phyloP scores from a whole-genome alignment of 2,797 vertebrate species.

The Lagodon rhomboides region DNA sequence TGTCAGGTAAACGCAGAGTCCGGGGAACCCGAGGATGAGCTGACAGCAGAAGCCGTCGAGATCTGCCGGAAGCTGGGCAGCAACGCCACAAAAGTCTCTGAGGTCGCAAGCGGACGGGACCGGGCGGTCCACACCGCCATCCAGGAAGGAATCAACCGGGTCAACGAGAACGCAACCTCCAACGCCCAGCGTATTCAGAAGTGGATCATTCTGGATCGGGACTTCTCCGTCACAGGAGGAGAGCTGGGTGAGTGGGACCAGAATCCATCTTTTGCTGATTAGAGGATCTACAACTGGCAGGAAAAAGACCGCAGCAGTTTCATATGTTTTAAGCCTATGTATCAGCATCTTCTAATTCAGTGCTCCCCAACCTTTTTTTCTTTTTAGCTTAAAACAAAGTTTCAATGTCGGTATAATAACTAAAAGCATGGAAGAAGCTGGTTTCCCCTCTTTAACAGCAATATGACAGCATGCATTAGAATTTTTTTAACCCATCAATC shows the following conservation, averaged over 20 bases:
- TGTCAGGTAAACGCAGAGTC: conserved; percentile 82
- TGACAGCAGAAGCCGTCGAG: conserved; percentile 84
- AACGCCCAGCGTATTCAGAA: conserved; percentile 94
- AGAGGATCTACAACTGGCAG: background rate
- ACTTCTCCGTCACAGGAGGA: conserved; percentile 90
- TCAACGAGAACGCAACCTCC: conserved; percentile 88
- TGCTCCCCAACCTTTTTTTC: too few species aligned
- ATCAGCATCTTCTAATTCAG: too few species aligned
- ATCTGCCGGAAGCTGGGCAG: conserved; percentile 90
- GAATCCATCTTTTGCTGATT: accelerated
- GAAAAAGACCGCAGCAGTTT: background rate
- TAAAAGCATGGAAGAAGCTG: too few species aligned
- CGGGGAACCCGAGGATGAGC: conserved; percentile 87
- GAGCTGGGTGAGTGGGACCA: conserved; percentile 89
- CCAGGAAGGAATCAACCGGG: conserved; percentile 88
- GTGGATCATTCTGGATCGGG: conserved; percentile 90
- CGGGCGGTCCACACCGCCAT: conserved; percentile 84
- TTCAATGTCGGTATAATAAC: too few species aligned
- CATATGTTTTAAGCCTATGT: background rate
- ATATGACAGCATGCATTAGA: too few species aligned
- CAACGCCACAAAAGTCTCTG: conserved; percentile 84
- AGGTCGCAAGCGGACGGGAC: conserved; percentile 86
- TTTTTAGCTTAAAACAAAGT: too few species aligned
- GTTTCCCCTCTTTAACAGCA: too few species aligned
- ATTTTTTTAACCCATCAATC: too few species aligned